Evolutionary conservation across 2,797 vertebrate species (phyloP).

Genomic region (Melanotaenia pygmaea): DNA sequence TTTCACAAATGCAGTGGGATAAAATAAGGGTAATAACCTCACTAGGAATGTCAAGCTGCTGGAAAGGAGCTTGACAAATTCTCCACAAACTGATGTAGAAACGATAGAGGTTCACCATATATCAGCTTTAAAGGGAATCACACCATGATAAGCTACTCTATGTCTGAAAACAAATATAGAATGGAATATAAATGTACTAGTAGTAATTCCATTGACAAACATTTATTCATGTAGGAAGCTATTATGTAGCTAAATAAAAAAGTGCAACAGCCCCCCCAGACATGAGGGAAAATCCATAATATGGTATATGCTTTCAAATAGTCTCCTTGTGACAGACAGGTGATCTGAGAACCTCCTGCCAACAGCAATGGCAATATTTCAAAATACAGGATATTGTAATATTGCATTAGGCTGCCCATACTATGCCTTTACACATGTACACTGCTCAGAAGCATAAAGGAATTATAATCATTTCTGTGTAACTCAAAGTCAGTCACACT

Average conservation of each 20-base stretch:
- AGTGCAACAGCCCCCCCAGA: constrained; percentile 24
- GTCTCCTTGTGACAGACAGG: constrained; percentile 34
- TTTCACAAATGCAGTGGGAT: constrained; percentile 7
- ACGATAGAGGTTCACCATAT: constrained; percentile 42
- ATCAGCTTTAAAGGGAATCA: constrained; percentile 14
- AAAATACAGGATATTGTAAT: constrained; percentile 66
- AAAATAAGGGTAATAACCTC: constrained; percentile 42
- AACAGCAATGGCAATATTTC: constrained; percentile 63
- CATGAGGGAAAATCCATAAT: constrained; percentile 55
- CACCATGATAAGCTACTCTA: constrained; percentile 10
- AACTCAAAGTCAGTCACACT: no score
- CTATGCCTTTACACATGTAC: background rate
- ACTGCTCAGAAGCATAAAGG: no score
- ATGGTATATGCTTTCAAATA: constrained; percentile 51
- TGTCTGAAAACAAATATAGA: constrained; percentile 20
- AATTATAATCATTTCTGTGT: no score
- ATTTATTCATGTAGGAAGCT: constrained; percentile 49
- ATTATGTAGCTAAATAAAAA: constrained; percentile 53
- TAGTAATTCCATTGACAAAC: constrained; percentile 51
- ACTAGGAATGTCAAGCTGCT: constrained; percentile 29
- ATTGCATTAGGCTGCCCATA: constrained; percentile 52
- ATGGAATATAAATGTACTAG: constrained; percentile 15
- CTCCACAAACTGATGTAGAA: constrained; percentile 18
- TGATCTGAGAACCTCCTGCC: constrained; percentile 67
- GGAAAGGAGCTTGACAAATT: constrained; percentile 11